phyloP scores from a whole-genome alignment of 2,888 invertebrate genomes.

The Patella caerulea region DNA sequence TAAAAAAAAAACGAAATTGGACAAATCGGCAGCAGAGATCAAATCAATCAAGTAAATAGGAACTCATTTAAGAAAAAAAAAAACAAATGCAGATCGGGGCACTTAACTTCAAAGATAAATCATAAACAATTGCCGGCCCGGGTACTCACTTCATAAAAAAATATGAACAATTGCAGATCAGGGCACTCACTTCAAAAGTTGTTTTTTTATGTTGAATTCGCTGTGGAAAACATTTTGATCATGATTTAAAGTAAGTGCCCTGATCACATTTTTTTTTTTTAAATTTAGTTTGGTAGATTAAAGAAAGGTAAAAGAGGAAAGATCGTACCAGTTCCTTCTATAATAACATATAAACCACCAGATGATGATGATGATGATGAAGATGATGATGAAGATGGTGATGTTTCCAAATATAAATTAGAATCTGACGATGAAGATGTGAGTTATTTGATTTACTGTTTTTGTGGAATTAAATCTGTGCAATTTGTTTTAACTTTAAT shows the following conservation, averaged over 20 bases:
- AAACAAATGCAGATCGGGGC: no score
- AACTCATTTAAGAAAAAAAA: no score
- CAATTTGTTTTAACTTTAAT: not conserved
- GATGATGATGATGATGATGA: constrained; percentile 56
- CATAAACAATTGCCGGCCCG: no score
- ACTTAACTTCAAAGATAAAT: no score
- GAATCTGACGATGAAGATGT: constrained; percentile 49
- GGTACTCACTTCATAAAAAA: no score
- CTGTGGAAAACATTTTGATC: not conserved
- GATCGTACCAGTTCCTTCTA: not conserved
- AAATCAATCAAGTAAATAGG: no score
- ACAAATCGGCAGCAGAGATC: no score
- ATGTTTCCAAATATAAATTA: constrained; percentile 63
- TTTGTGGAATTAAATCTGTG: not conserved
- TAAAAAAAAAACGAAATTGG: no score
- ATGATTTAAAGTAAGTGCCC: not conserved
- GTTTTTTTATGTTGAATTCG: not conserved
- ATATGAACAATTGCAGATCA: no score
- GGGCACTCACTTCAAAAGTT: constrained; percentile 20
- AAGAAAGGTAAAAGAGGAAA: constrained; percentile 28
- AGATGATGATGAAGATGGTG: constrained; percentile 74
- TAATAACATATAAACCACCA: not conserved
- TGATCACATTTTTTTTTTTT: not conserved
- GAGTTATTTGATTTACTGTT: constrained; percentile 10
- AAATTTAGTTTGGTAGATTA: constrained; percentile 19